phyloP scores from a whole-genome alignment of 2,888 invertebrate species.

The Bimastos eiseni region DNA sequence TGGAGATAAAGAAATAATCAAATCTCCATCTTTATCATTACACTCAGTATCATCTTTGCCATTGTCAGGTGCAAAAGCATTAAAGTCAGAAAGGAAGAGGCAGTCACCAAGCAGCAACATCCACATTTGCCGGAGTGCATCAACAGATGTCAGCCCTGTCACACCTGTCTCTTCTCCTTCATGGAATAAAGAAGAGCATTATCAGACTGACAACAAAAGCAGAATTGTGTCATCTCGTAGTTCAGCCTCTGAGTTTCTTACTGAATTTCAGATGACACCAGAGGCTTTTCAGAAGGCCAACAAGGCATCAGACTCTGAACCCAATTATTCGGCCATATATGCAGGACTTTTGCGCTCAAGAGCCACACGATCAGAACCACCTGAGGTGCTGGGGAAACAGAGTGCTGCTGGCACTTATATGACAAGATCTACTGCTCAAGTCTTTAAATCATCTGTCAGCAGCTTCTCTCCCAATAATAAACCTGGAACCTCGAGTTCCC shows the following conservation, averaged over 20 bases:
- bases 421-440: background rate
- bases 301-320: background rate
- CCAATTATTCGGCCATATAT: background rate
- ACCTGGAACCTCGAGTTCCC: background rate
- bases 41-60: background rate
- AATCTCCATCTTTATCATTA: slow-evolving; percentile 1
- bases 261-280: background rate
- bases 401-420: background rate
- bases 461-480: background rate
- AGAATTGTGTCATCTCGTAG: background rate
- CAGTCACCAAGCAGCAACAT: background rate
- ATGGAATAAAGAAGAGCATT: background rate
- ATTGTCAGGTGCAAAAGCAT: background rate
- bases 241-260: slow-evolving; percentile 19
- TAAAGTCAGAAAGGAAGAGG: background rate
- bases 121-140: background rate
- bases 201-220: background rate
- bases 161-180: background rate
- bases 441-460: background rate
- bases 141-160: background rate
- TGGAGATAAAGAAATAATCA: background rate
- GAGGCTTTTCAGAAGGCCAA: background rate
- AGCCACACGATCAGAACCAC: background rate
- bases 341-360: slow-evolving; percentile 16
- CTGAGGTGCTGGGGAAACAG: slow-evolving; percentile 8